Conservation (phyloP, 2,888 invertebrate species). For the Caenorhabditis japonica region DNA sequence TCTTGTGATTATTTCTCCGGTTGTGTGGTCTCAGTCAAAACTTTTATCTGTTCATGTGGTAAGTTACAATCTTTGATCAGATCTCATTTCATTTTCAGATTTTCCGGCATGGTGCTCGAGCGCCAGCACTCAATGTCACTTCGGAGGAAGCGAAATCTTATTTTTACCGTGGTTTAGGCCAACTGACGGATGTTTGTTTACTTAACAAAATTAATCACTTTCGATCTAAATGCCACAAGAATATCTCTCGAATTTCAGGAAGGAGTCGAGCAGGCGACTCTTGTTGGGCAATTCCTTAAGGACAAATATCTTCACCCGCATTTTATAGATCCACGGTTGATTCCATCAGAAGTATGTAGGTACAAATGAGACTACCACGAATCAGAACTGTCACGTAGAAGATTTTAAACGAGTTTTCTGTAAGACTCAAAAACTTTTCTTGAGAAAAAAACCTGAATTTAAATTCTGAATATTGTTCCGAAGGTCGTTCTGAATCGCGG, state of each 20-base stretch:
- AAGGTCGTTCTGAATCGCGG: too few relatives aligned
- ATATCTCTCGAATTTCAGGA: conserved; percentile 42
- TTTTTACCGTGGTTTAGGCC: conserved; percentile 57
- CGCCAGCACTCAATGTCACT: conserved; percentile 49
- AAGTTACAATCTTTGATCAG: conserved; percentile 1
- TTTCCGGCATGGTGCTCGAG: conserved; percentile 59
- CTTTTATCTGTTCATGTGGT: conserved; percentile 43
- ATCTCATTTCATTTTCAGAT: conserved; percentile 27
- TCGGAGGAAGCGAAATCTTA: conserved; percentile 48
- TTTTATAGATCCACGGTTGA: conserved; percentile 46
- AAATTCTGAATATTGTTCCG: too few relatives aligned
- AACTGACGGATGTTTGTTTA: conserved; percentile 57
- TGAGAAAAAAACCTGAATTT: too few relatives aligned
- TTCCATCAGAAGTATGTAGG: conserved; percentile 41
- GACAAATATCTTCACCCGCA: conserved; percentile 40
- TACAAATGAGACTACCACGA: too few relatives aligned
- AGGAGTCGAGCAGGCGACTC: conserved; percentile 47
- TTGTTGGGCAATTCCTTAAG: conserved; percentile 42
- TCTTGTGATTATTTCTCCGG: conserved; percentile 11
- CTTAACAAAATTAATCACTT: conserved; percentile 42
- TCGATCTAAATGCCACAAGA: conserved; percentile 15
- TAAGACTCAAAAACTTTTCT: too few relatives aligned
- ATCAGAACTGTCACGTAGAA: neutral
- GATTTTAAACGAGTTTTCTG: too few relatives aligned
- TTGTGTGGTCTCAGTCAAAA: conserved; percentile 5